phyloP scores from a whole-genome alignment of 2,888 invertebrate genomes.

The Euzophera pinguis region DNA sequence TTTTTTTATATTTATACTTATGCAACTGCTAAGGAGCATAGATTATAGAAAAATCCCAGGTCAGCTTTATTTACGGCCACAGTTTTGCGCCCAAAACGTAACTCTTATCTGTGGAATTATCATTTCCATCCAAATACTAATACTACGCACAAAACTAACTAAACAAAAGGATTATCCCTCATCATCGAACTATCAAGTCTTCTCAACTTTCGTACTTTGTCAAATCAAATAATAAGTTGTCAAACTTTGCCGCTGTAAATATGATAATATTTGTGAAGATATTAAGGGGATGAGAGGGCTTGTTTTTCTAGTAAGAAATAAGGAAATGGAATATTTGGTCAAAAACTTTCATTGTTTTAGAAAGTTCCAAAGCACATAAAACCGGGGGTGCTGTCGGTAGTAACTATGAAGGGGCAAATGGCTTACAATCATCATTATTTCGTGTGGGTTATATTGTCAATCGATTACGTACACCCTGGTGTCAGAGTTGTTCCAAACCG shows the following conservation, averaged over 20 bases:
- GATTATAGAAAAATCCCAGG: too few species aligned
- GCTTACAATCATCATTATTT: too few species aligned
- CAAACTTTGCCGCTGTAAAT: neutral
- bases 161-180: conserved; percentile 3
- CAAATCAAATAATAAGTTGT: conserved; percentile 10
- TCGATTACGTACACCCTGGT: too few species aligned
- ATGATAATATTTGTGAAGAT: neutral
- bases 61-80: too few species aligned
- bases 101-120: neutral
- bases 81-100: neutral
- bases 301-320: neutral
- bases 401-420: too few species aligned
- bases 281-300: neutral
- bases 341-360: too few species aligned
- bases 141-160: neutral
- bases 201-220: conserved; percentile 7
- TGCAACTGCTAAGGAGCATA: too few species aligned
- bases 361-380: too few species aligned
- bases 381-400: too few species aligned
- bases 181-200: conserved; percentile 6
- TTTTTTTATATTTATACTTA: too few species aligned
- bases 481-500: too few species aligned
- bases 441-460: too few species aligned
- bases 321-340: neutral
- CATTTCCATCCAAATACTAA: neutral